Conservation (phyloP, 2,797 vertebrate species). For the Mormyrops boulengeri region DNA sequence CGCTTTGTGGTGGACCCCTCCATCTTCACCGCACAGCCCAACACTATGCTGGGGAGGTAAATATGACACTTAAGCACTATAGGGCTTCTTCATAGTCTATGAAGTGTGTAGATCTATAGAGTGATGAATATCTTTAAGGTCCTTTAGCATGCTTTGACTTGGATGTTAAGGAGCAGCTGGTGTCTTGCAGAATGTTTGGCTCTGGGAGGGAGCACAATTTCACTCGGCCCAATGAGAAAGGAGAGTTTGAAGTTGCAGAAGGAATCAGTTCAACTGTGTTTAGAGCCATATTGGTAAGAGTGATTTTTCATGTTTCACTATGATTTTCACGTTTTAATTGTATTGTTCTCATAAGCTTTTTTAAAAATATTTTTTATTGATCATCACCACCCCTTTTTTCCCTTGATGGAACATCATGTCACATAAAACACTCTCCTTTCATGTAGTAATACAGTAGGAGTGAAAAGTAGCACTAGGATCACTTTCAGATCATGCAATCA, state of each 20-base stretch:
- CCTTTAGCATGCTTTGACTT: not conserved
- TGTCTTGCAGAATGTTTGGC: constrained; percentile 87
- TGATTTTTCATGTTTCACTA: not conserved
- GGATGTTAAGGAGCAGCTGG: not conserved
- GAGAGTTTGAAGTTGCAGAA: constrained; percentile 94
- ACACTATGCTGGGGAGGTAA: constrained; percentile 99
- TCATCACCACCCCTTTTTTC: not conserved
- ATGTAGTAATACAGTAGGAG: not conserved
- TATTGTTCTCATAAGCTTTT: not conserved
- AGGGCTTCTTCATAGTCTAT: not conserved
- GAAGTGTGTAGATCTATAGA: not conserved
- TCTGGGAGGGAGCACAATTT: constrained; percentile 98
- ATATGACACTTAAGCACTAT: not conserved
- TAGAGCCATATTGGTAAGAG: constrained; percentile 89
- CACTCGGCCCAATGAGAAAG: constrained; percentile 95
- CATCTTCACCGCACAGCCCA: constrained; percentile 95
- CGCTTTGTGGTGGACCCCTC: constrained; percentile 96
- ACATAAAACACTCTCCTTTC: not conserved
- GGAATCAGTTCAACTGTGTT: constrained; percentile 98
- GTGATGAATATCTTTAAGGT: not conserved
- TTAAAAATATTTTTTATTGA: not conserved
- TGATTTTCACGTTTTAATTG: not conserved
- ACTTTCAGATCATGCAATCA: not conserved
- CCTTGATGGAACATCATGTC: not conserved
- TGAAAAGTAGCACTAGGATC: not conserved